A percentile compares a stretch with the other conserved stretches of the same genome.
Evolutionary conservation across 2,113 vertebrate genomes (phyloP).

Genomic region (Neotragus pygmaeus): DNA sequence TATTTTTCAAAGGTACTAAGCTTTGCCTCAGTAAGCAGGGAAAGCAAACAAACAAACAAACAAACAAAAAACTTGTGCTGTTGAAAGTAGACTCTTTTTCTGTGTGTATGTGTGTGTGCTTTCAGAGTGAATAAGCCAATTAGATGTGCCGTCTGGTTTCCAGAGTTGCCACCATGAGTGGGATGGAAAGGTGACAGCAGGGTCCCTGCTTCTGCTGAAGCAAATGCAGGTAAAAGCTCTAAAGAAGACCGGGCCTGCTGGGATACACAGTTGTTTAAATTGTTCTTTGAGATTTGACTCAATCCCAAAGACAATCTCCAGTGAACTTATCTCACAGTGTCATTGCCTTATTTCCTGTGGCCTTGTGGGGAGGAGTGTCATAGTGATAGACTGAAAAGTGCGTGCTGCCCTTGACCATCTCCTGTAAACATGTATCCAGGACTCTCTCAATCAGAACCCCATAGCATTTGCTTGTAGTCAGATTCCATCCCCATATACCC

Average conservation of each 20-base stretch:
- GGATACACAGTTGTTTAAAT: neutral
- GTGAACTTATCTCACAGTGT: neutral
- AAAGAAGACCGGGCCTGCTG: neutral
- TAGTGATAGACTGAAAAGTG: neutral
- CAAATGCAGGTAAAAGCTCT: neutral
- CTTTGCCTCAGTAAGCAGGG: neutral
- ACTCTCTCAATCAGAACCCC: neutral
- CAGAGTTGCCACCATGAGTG: neutral
- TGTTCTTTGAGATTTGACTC: neutral
- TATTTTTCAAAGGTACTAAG: neutral
- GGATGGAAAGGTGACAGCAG: neutral
- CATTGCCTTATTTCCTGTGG: neutral
- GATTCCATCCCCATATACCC: neutral
- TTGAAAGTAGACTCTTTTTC: neutral
- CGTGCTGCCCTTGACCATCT: neutral
- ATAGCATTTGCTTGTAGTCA: neutral
- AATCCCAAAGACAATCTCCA: neutral
- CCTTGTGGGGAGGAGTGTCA: neutral
- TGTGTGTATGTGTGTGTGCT: neutral
- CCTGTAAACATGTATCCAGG: neutral
- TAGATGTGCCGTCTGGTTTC: neutral
- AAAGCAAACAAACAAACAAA: neutral
- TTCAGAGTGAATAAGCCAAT: neutral
- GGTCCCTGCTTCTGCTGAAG: neutral
- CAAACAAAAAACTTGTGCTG: neutral